These are phyloP conservation scores for Scaptomyza montana DNA, from an alignment of 1,140 invertebrate genomes.

Conservation along the genomic window DNA sequence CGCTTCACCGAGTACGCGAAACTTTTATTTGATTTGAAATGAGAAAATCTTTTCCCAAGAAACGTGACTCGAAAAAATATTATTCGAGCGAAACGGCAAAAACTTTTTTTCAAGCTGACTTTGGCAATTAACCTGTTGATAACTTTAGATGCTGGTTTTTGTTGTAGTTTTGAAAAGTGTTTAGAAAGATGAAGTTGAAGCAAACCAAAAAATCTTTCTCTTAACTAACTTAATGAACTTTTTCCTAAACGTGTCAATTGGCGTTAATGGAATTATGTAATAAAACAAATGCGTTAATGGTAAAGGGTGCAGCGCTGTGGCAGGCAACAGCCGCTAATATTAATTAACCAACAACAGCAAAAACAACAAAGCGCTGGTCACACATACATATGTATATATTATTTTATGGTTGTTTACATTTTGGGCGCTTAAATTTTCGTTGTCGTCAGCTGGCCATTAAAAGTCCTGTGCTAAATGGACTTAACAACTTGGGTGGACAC, in stretches of 20 bases:
- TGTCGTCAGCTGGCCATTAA: slow-evolving; percentile 49
- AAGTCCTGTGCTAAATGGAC: slow-evolving; percentile 71
- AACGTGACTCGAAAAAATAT: slow-evolving; percentile 9
- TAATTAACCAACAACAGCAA: slow-evolving; percentile 65
- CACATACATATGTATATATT: neutral
- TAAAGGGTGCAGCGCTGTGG: slow-evolving; percentile 24
- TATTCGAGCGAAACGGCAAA: neutral
- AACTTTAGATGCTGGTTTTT: neutral
- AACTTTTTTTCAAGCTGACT: slow-evolving; percentile 4
- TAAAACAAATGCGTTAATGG: slow-evolving; percentile 50
- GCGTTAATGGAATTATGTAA: slow-evolving; percentile 76
- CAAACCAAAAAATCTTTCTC: no score
- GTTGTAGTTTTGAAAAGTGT: no score
- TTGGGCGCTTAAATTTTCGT: slow-evolving; percentile 25
- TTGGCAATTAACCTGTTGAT: slow-evolving; percentile 34
- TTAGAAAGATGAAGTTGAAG: no score
- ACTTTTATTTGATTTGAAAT: slow-evolving; percentile 43
- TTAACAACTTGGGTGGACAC: slow-evolving; percentile 69
- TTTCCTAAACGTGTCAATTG: slow-evolving; percentile 43
- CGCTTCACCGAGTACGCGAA: slow-evolving; percentile 33
- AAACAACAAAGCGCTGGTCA: slow-evolving; percentile 22
- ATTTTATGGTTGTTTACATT: slow-evolving; percentile 36
- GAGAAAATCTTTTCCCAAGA: slow-evolving; percentile 32
- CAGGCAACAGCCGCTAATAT: slow-evolving; percentile 71
- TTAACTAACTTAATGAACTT: no score